phyloP scores from a whole-genome alignment of 1,140 invertebrate genomes.

The Rhizoglyphus robini region DNA sequence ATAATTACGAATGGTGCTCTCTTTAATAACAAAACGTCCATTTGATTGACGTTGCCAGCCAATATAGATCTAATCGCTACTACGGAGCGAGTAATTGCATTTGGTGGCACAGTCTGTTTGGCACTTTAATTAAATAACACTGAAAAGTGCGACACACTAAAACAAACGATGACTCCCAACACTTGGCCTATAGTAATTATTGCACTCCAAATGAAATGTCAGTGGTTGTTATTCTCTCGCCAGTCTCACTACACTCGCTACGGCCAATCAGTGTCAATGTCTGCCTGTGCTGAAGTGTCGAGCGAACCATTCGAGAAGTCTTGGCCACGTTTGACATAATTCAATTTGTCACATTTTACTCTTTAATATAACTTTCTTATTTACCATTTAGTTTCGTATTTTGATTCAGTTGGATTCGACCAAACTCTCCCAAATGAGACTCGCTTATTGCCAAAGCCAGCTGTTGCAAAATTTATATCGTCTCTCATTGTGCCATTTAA shows the following conservation, averaged over 20 bases:
- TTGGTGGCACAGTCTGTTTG: not conserved
- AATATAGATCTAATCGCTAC: not conserved
- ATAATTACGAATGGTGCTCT: not conserved
- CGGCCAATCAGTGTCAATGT: too few relatives aligned
- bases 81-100: too few relatives aligned
- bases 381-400: not conserved
- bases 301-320: too few relatives aligned
- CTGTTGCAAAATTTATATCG: slow-evolving; percentile 10
- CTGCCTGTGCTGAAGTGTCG: too few relatives aligned
- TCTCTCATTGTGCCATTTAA: too few relatives aligned
- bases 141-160: not conserved
- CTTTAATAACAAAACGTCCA: not conserved
- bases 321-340: slow-evolving; percentile 10
- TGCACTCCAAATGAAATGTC: too few relatives aligned
- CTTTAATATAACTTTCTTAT: too few relatives aligned
- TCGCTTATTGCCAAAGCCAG: not conserved
- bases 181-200: too few relatives aligned
- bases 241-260: too few relatives aligned
- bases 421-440: too few relatives aligned
- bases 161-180: not conserved
- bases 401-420: too few relatives aligned
- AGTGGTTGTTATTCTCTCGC: too few relatives aligned
- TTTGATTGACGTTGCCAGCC: not conserved
- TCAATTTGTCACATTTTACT: slow-evolving; percentile 6
- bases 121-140: slow-evolving; percentile 8